Percentiles rank a stretch among this genome's conserved stretches.
Evolutionary conservation across 2,888 invertebrate species (phyloP).

Genomic region (Mesoligia furuncula): DNA sequence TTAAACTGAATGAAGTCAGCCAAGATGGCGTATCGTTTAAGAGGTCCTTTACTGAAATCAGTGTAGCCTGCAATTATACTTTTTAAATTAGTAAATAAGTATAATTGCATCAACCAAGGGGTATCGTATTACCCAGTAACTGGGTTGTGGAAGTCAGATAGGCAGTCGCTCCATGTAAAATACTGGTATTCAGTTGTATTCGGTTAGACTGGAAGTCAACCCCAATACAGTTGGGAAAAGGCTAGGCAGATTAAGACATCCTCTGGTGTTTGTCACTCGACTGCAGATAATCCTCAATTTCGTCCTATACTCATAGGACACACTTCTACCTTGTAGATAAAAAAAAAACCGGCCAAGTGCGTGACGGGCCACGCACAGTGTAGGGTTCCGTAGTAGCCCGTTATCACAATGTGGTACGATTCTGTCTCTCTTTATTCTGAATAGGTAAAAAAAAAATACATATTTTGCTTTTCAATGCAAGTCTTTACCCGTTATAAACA

Average conservation of each 20-base stretch:
- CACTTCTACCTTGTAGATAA: neutral
- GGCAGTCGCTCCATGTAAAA: neutral
- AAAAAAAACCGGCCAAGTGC: too few relatives aligned
- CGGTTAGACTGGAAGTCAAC: neutral
- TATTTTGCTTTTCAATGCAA: too few relatives aligned
- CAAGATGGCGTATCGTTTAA: neutral
- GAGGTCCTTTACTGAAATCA: neutral
- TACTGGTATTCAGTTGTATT: neutral
- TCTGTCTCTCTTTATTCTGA: too few relatives aligned
- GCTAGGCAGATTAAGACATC: neutral
- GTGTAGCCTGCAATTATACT: neutral
- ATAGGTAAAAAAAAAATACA: too few relatives aligned
- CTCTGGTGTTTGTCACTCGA: neutral
- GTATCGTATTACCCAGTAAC: neutral
- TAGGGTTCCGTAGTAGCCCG: too few relatives aligned
- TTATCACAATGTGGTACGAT: too few relatives aligned
- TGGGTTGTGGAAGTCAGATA: neutral
- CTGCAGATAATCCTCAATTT: neutral
- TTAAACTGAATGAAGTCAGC: too few relatives aligned
- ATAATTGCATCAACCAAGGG: neutral
- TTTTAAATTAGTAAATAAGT: neutral
- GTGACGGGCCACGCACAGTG: too few relatives aligned
- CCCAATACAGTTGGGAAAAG: neutral
- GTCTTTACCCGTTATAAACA: too few relatives aligned
- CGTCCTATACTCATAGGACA: neutral